phyloP scores from a whole-genome alignment of 2,113 vertebrate species.

The Lepus timidus region DNA sequence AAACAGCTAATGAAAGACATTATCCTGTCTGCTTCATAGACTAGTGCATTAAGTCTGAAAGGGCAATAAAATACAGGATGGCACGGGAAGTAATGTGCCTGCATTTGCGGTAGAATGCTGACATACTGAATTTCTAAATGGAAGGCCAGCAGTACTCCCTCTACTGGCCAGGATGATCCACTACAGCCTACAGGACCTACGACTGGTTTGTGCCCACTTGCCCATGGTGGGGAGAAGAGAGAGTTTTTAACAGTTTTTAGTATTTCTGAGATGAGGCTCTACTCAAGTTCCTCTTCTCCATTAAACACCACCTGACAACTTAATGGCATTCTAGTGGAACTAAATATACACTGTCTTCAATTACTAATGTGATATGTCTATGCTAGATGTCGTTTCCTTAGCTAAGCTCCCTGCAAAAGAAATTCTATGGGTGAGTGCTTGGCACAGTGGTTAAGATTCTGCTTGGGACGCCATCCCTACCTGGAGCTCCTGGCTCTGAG shows the following conservation, averaged over 20 bases:
- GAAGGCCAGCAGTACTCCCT: neutral
- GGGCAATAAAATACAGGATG: neutral
- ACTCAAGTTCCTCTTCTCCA: neutral
- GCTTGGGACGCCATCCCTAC: too few relatives aligned
- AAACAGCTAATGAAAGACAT: neutral
- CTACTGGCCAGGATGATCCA: neutral
- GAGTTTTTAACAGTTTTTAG: neutral
- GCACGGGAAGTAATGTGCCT: neutral
- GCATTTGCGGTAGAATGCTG: neutral
- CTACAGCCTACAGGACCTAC: neutral
- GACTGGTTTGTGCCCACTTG: neutral
- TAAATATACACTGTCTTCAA: neutral
- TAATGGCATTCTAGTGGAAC: neutral
- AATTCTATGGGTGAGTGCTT: too few relatives aligned
- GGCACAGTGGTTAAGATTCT: too few relatives aligned
- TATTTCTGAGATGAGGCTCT: neutral
- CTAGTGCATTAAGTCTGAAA: neutral
- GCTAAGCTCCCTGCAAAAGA: neutral
- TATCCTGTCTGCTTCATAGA: neutral
- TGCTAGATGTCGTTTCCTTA: neutral
- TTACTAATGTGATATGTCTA: neutral
- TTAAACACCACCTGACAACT: neutral
- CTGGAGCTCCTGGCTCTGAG: too few relatives aligned
- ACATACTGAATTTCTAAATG: slow-evolving; percentile 29
- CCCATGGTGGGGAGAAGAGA: neutral